Evolutionary conservation across 1,140 invertebrate species (phyloP).

Genomic region (Spodoptera litura): DNA sequence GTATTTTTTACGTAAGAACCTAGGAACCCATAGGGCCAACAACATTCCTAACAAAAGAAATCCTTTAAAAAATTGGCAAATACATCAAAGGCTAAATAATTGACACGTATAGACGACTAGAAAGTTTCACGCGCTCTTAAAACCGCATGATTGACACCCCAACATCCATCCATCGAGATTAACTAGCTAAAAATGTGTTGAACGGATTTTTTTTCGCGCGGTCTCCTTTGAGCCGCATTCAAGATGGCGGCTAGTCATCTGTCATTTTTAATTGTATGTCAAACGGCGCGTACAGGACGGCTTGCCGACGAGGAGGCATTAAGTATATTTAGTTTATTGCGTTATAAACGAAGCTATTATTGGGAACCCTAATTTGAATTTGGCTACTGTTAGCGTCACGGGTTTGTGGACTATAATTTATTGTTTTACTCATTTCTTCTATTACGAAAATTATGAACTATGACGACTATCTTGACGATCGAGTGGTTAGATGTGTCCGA

Average conservation of each 20-base stretch:
- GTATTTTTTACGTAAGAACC: no score
- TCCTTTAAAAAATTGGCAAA: constrained; percentile 35
- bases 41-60: background rate
- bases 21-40: background rate
- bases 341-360: constrained; percentile 78
- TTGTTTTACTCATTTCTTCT: constrained; percentile 2
- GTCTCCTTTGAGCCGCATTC: constrained; percentile 64
- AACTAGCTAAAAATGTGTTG: constrained; percentile 75
- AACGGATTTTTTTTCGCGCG: constrained; percentile 70
- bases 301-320: constrained; percentile 63
- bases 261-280: constrained; percentile 85
- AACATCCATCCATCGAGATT: constrained; percentile 62
- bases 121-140: constrained; percentile 47
- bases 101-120: constrained; percentile 28
- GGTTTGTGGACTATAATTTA: constrained; percentile 12
- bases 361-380: constrained; percentile 66
- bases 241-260: constrained; percentile 76
- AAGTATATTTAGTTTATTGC: constrained; percentile 82
- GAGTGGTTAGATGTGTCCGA: no score
- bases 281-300: constrained; percentile 67
- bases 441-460: background rate
- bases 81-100: constrained; percentile 38
- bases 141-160: constrained; percentile 62
- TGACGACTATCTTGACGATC: no score
- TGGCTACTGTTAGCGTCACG: constrained; percentile 47